A percentile compares a stretch with the other conserved stretches of the same genome.
Conservation (phyloP, 2,888 invertebrate species). For the Pyrrhia umbra region DNA sequence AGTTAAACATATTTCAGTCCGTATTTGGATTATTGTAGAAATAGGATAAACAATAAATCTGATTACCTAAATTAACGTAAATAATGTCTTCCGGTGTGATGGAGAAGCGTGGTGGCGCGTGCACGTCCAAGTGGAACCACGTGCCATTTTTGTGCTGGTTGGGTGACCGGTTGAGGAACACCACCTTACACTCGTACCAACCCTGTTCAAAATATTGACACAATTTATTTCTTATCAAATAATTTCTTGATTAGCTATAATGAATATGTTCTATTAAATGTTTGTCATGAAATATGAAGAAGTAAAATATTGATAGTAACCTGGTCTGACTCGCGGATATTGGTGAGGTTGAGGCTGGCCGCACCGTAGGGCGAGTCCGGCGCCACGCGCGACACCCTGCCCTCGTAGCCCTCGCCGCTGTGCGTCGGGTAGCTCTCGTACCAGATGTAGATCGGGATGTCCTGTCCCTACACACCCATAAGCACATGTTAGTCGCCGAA, state of each 20-base stretch:
- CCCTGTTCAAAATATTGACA: conserved; percentile 85
- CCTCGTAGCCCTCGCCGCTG: conserved; percentile 98
- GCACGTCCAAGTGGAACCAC: conserved; percentile 99
- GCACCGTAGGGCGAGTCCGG: conserved; percentile 97
- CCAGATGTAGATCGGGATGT: conserved; percentile 99
- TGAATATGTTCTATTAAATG: too few species aligned
- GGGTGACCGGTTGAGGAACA: conserved; percentile 98
- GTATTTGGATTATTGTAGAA: too few species aligned
- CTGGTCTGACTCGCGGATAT: conserved; percentile 96
- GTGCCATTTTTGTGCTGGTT: conserved; percentile 98
- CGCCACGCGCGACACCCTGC: conserved; percentile 96
- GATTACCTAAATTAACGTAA: conserved; percentile 96
- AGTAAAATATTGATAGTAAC: conserved; percentile 75
- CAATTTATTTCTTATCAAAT: not conserved
- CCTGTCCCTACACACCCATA: conserved; percentile 94
- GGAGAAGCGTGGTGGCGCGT: conserved; percentile 98
- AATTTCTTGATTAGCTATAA: too few species aligned
- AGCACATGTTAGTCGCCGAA: conserved; percentile 61
- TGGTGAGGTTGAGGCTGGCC: conserved; percentile 98
- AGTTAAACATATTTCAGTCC: too few species aligned
- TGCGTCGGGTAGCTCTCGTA: conserved; percentile 99
- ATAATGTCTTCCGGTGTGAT: conserved; percentile 98
- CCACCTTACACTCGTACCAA: conserved; percentile 99
- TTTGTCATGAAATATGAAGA: not conserved
- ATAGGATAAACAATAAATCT: not conserved